These are phyloP conservation scores for Phocoena sinus DNA, from an alignment of 2,113 vertebrate species.

Conservation along the genomic window DNA sequence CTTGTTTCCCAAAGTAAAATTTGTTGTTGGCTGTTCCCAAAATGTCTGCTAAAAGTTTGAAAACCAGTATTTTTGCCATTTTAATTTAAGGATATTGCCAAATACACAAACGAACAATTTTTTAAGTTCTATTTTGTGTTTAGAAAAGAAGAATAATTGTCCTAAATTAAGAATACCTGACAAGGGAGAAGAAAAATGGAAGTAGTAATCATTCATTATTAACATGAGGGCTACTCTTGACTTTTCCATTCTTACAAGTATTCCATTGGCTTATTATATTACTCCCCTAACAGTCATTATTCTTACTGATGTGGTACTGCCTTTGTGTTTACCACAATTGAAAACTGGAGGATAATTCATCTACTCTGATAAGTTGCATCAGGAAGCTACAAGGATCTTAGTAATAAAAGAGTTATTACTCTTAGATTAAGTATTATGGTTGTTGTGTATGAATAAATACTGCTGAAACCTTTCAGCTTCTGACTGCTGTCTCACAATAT, in stretches of 20 bases:
- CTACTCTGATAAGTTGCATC: background rate
- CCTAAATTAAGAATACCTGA: background rate
- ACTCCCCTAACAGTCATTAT: background rate
- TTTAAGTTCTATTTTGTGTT: background rate
- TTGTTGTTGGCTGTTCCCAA: background rate
- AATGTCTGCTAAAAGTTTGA: background rate
- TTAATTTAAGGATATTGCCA: background rate
- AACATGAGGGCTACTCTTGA: background rate
- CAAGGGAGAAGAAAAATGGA: background rate
- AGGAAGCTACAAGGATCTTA: background rate
- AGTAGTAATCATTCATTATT: background rate
- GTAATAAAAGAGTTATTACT: background rate
- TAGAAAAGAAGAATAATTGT: background rate
- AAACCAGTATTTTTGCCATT: background rate
- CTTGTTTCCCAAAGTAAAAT: background rate
- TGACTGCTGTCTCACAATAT: background rate
- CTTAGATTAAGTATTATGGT: background rate
- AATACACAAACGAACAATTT: background rate
- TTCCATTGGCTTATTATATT: background rate
- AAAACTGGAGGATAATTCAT: background rate
- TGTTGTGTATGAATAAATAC: background rate
- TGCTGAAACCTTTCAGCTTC: background rate
- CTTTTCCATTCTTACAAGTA: background rate
- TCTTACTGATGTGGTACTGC: background rate
- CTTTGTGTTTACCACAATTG: background rate